Evolutionary conservation across 1,140 invertebrate genomes (phyloP).

Genomic region (Drosophila nikananu): DNA sequence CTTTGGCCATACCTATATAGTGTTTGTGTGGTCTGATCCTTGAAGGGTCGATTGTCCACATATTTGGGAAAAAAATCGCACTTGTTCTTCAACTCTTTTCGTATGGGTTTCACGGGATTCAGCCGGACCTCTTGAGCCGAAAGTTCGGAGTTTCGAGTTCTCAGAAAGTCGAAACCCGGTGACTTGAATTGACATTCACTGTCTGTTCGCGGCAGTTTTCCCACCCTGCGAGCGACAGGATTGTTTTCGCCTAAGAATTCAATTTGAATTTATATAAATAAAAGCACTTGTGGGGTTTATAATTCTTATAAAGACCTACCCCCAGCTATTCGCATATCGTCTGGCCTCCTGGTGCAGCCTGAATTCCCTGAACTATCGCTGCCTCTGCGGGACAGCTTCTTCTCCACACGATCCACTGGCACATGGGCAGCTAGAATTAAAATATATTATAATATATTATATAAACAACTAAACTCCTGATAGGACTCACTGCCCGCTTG

Average conservation of each 20-base stretch:
- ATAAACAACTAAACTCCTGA: no score
- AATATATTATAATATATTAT: no score
- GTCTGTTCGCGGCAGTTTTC: constrained; percentile 56
- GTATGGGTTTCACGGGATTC: constrained; percentile 20
- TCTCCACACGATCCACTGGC: constrained; percentile 31
- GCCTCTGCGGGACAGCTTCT: not conserved
- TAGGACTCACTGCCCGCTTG: not conserved
- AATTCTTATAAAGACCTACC: not conserved
- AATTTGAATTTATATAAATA: not conserved
- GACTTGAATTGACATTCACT: constrained; percentile 63
- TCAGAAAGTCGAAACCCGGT: constrained; percentile 56
- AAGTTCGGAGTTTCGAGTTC: constrained; percentile 13
- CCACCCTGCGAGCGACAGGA: constrained; percentile 20
- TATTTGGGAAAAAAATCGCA: constrained; percentile 61
- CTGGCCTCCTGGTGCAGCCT: not conserved
- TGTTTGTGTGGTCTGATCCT: constrained; percentile 75
- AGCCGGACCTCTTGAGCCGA: constrained; percentile 54
- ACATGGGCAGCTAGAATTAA: constrained; percentile 51
- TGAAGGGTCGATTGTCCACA: constrained; percentile 50
- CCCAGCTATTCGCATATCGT: not conserved
- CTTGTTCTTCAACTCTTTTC: constrained; percentile 58
- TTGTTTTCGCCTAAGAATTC: not conserved
- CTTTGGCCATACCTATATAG: constrained; percentile 60
- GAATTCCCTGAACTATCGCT: not conserved
- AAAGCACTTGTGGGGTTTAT: not conserved